A percentile compares a stretch with the other conserved stretches of the same genome.
phyloP scores from a whole-genome alignment of 2,797 vertebrate species.

The Crenuchus spilurus region DNA sequence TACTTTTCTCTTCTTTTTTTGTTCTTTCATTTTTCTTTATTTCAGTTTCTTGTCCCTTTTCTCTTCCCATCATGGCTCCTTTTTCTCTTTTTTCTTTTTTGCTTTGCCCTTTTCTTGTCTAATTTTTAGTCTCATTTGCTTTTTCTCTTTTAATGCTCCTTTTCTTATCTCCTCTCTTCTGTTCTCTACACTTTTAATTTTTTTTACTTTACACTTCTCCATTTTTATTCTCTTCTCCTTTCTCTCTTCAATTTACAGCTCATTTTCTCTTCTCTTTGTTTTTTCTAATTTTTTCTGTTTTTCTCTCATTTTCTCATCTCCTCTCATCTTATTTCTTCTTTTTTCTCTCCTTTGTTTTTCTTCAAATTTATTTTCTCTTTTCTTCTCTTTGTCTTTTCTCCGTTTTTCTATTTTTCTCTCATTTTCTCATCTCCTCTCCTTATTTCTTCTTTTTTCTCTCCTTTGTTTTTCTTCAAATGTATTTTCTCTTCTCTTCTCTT shows the following conservation, averaged over 20 bases:
- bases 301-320: background rate
- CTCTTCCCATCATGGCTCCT: background rate
- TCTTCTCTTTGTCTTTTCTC: conserved; percentile 48
- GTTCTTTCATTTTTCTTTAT: conserved; percentile 42
- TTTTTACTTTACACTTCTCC: background rate
- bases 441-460: conserved; percentile 13
- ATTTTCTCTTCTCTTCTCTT: conserved; percentile 19
- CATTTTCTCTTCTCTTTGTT: background rate
- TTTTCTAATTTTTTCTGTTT: background rate
- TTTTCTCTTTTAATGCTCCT: no score
- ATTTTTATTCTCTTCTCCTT: background rate
- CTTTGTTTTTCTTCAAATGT: no score
- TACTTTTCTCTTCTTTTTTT: conserved; percentile 46
- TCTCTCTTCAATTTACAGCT: background rate
- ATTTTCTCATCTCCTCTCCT: background rate
- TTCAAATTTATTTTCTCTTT: no score
- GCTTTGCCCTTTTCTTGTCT: no score
- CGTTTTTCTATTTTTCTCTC: conserved; percentile 51
- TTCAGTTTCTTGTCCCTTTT: no score
- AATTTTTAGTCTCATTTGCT: no score
- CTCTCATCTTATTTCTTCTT: background rate
- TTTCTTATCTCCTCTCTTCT: background rate
- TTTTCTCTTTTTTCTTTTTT: no score
- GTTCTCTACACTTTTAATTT: background rate
- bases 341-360: background rate